Percentiles rank a stretch among this genome's conserved stretches.
Conservation (phyloP, 2,888 invertebrate genomes). For the Zele albiditarsus region DNA sequence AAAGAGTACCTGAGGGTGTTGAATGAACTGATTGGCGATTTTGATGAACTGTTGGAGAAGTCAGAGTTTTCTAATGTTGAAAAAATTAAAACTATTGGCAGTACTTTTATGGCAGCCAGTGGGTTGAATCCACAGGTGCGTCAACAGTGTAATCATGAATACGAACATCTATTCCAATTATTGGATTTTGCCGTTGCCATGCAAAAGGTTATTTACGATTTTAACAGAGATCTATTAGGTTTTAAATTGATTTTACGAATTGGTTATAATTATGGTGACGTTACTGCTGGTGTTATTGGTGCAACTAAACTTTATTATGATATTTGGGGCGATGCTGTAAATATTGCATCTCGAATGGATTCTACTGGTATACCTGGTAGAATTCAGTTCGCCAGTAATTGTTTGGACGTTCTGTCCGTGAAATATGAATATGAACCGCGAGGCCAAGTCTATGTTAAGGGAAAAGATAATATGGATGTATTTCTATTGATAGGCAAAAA, state of each 20-base stretch:
- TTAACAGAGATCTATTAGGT: constrained; percentile 91
- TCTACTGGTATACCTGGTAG: constrained; percentile 92
- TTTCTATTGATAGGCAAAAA: constrained; percentile 81
- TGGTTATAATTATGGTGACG: constrained; percentile 95
- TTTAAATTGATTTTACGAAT: constrained; percentile 91
- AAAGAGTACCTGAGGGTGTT: constrained; percentile 95
- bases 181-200: constrained; percentile 95
- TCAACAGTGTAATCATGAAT: constrained; percentile 79
- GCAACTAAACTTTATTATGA: constrained; percentile 97
- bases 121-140: constrained; percentile 90
- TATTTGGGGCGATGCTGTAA: constrained; percentile 99
- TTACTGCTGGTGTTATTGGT: constrained; percentile 97
- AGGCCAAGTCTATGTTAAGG: constrained; percentile 96
- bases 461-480: constrained; percentile 96
- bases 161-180: constrained; percentile 88
- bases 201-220: constrained; percentile 89
- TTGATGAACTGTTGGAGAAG: constrained; percentile 91
- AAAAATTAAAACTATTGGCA: constrained; percentile 98
- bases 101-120: constrained; percentile 98
- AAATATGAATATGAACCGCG: constrained; percentile 92
- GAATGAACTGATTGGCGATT: constrained; percentile 96
- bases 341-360: constrained; percentile 98
- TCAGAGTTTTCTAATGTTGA: constrained; percentile 91
- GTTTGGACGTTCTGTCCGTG: constrained; percentile 80
- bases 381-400: constrained; percentile 88